Evolutionary conservation across 2,888 invertebrate species (phyloP), one percentile per base, ranked within the genome.

Genomic region (Stenolophus ochropezus): DNA sequence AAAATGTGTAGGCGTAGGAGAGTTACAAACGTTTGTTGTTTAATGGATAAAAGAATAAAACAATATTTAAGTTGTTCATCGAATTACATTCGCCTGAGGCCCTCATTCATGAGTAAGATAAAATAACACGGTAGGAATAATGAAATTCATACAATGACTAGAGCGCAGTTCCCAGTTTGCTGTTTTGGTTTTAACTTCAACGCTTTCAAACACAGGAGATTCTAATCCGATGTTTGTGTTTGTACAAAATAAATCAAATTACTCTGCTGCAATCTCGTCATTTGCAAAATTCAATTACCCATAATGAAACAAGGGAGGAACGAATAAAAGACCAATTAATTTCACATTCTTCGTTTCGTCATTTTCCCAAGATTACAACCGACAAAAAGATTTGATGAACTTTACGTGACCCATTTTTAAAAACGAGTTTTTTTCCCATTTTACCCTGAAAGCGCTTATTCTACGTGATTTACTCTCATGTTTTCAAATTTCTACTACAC

Each of bases 201-300:
- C 21, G 56, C 56, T 56, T 56, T 21, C 56, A 56, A 56, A 20
- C 20, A 21, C 56, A 11, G 8, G 21, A 56, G 5, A 56, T 56
- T 56, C 56, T 56, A 56, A 56, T 20, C 56, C 56, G 11, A 8
- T 56, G 56, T 56, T 56, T 49, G 49, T 42, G 42, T 49, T n/a
- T 56, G 21, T 20, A 56, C 20, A 56, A 56, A 56, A 56, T 56
- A 18, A 53, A 53, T 53, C 51, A 56, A 56, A 56, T 56, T 56
- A 56, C 56, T 21, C 20, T 21, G 21, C 20, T 8, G 56, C 11
- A 56, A 56, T 20, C 56, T 56, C 56, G 21, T 56, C 56, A 18
- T 56, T 56, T 56, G 21, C 6, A 56, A 56, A 56, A 56, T 56
- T 8, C 56, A 56, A 56, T 56, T 20, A 56, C 21, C 21, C 11